Conservation (phyloP, 2,888 invertebrate genomes). For the Oscheius myriophilus region DNA sequence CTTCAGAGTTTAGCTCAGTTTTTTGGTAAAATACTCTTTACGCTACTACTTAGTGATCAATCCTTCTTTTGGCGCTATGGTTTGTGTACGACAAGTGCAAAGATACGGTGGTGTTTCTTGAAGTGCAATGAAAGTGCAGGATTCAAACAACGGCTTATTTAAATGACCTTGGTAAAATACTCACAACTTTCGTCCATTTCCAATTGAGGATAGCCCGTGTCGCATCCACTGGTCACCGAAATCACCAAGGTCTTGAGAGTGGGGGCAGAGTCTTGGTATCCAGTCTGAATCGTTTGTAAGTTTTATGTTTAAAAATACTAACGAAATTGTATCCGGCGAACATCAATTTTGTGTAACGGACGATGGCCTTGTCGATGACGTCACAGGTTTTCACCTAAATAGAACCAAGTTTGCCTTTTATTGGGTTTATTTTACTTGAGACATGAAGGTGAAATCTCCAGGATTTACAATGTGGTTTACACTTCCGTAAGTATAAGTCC, state of each 20-base stretch:
- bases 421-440: not conserved
- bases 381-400: slow-evolving; percentile 26
- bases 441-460: slow-evolving; percentile 16
- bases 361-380: slow-evolving; percentile 32
- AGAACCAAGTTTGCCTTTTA: not conserved
- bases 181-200: slow-evolving; percentile 36
- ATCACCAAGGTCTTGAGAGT: slow-evolving; percentile 25
- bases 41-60: too few relatives aligned
- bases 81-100: too few relatives aligned
- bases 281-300: not conserved
- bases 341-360: slow-evolving; percentile 26
- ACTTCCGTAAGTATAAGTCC: slow-evolving; percentile 21
- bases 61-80: too few relatives aligned
- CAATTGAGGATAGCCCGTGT: slow-evolving; percentile 27
- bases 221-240: slow-evolving; percentile 18
- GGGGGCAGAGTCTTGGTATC: slow-evolving; percentile 12
- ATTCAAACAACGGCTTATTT: too few relatives aligned
- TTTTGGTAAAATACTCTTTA: too few relatives aligned
- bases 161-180: too few relatives aligned
- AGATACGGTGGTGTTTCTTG: too few relatives aligned
- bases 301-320: not conserved
- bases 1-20: too few relatives aligned
- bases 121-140: too few relatives aligned
- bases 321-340: slow-evolving; percentile 30
- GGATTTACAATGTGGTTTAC: slow-evolving; percentile 25